Base-by-base conservation (phyloP, 2,113 vertebrate species). In the Piprites chloris region DNA sequence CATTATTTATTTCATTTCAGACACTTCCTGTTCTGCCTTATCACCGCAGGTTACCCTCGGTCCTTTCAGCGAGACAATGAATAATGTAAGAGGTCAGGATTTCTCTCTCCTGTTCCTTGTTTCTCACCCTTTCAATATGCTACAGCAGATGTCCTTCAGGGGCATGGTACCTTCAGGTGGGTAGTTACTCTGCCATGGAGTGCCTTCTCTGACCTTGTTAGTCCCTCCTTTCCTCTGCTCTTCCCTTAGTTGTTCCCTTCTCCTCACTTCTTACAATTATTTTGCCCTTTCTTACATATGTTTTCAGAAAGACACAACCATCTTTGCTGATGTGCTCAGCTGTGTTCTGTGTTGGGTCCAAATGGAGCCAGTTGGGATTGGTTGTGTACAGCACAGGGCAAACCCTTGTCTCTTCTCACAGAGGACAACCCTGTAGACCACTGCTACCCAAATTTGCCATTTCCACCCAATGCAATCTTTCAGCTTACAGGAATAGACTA, bases 301-400 rank as follows among this genome's bases (percentile, higher is more conserved):
- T 74, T 81, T 81, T 33, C 41, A 71, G 6, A 58, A 26, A 71
- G 3, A 6, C 26, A 50, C 1, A 35, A 10, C 5, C 9, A 10
- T 47, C 14, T 89, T 75, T 53, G 19, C 8, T 78, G 23, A 23
- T 28, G 7, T 49, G 6, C 27, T 89, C 49, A 67, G 6, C 8
- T 73, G 28, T 71, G n/a, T 71, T 77, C n/a, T 80, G 8, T 26
- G 18, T 17, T 63, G 28, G 23, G 21, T 49, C 6, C 1, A 2
- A 2, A 8, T 30, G 24, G n/a, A 91, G 15, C 1, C 11, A 14
- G 2, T 0, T 58, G 46, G 12, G 28, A 47, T 6, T 1, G 1
- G 4, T 7, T 81, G 5, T 53, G 35, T 50, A 6, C 11, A 62
- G n/a, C 19, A 46, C 11, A 53, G 22, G 4, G 4, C 7, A 82